These are phyloP conservation scores for Furnarius figulus DNA, from an alignment of 2,113 vertebrate species.

Conservation along the genomic window DNA sequence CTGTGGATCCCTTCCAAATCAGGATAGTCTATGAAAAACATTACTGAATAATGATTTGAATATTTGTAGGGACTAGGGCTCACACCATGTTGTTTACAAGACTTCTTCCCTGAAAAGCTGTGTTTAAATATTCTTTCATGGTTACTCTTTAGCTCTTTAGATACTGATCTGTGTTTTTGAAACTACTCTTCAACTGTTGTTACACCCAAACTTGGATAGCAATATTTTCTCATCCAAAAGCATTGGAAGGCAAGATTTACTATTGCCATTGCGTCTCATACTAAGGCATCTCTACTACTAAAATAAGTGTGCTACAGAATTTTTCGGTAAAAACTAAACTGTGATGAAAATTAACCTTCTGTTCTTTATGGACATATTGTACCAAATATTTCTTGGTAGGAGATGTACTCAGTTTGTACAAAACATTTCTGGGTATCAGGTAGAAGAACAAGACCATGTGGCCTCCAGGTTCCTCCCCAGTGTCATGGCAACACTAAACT, in stretches of 20 bases:
- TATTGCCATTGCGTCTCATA: neutral
- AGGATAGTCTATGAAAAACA: neutral
- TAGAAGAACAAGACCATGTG: neutral
- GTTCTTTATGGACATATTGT: neutral
- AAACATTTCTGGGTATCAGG: neutral
- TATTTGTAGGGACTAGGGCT: neutral
- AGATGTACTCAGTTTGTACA: neutral
- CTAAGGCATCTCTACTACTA: neutral
- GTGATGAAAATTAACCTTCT: neutral
- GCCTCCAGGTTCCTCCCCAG: accelerated
- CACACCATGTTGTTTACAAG: neutral
- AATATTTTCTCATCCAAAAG: neutral
- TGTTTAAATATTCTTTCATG: neutral
- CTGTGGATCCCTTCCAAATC: neutral
- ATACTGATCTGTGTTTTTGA: neutral
- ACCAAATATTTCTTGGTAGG: neutral
- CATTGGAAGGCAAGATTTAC: neutral
- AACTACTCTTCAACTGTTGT: neutral
- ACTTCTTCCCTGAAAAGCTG: neutral
- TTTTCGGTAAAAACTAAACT: neutral
- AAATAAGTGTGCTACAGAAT: neutral
- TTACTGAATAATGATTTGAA: neutral
- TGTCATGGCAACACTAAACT: neutral
- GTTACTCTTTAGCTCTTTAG: neutral
- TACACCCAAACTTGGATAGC: neutral